Evolutionary conservation across 2,888 invertebrate genomes (phyloP).

Genomic region (Drosophila histrio): DNA sequence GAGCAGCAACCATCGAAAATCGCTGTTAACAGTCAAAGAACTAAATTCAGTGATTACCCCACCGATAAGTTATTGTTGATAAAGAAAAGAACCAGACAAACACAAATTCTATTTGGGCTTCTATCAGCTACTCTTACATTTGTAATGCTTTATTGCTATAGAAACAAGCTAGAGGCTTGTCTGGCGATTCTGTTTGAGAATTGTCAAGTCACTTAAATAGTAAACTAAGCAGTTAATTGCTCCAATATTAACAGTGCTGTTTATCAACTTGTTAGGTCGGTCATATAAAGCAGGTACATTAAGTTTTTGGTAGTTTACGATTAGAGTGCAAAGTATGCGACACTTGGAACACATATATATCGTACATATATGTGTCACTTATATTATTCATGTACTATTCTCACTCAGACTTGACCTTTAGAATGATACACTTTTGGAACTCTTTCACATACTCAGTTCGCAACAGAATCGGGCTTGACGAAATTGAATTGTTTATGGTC

Average conservation of each 20-base stretch:
- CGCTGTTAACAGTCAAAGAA: conserved; percentile 50
- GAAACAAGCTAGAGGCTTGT: background rate
- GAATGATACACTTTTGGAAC: conserved; percentile 18
- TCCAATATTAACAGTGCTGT: background rate
- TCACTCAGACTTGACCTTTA: conserved; percentile 49
- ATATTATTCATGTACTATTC: conserved; percentile 1
- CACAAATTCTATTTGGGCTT: background rate
- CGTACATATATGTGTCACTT: conserved; percentile 26
- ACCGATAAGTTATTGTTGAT: conserved; percentile 45
- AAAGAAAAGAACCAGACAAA: conserved; percentile 11
- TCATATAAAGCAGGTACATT: background rate
- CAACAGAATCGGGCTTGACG: background rate
- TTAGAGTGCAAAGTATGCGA: conserved; percentile 26
- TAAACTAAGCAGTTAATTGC: conserved; percentile 8
- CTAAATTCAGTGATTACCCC: conserved; percentile 43
- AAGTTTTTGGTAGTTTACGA: background rate
- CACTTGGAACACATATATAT: background rate
- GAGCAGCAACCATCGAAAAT: conserved; percentile 32
- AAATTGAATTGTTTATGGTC: conserved; percentile 22
- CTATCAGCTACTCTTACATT: conserved; percentile 6
- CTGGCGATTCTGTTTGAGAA: background rate
- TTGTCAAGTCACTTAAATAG: conserved; percentile 1
- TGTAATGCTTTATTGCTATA: conserved; percentile 11
- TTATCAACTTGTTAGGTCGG: conserved; percentile 10
- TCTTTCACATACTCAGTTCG: conserved; percentile 13